These are phyloP conservation scores for Scaptodrosophila lebanonensis DNA, from an alignment of 1,140 invertebrate species.

Conservation along the genomic window DNA sequence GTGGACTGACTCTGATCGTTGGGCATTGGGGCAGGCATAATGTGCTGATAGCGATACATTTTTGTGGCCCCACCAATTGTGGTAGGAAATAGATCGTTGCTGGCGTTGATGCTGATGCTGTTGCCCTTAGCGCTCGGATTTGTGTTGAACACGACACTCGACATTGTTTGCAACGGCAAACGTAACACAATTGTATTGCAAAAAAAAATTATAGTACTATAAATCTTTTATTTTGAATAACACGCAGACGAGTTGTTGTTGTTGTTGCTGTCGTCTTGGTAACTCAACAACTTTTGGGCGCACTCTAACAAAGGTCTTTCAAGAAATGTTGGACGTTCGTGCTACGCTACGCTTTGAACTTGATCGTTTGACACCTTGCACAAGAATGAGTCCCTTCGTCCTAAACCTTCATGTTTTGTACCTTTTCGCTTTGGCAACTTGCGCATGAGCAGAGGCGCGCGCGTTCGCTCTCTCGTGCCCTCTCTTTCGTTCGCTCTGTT, in stretches of 20 bases:
- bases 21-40: conserved; percentile 53
- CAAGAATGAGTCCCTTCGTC: conserved; percentile 73
- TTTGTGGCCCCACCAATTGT: conserved; percentile 49
- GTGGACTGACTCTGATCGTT: conserved; percentile 10
- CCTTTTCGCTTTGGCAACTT: conserved; percentile 48
- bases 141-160: conserved; percentile 52
- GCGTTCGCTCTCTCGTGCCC: not conserved
- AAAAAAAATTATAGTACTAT: conserved; percentile 10
- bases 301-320: conserved; percentile 3
- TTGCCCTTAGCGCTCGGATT: conserved; percentile 21
- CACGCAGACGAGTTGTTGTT: conserved; percentile 1
- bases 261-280: conserved; percentile 4
- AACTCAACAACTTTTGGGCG: no score
- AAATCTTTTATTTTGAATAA: not conserved
- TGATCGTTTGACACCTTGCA: conserved; percentile 71
- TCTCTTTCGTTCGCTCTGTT: not conserved
- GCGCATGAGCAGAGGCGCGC: conserved; percentile 31
- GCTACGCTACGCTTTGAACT: conserved; percentile 30
- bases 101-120: conserved; percentile 25
- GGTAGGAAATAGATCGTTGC: conserved; percentile 48
- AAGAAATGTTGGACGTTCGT: conserved; percentile 36
- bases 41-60: conserved; percentile 63
- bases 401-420: conserved; percentile 70
- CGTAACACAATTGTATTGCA: not conserved
- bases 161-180: conserved; percentile 35